Conservation (phyloP, 2,888 invertebrate genomes). For the Neuroscelio doddi region DNA sequence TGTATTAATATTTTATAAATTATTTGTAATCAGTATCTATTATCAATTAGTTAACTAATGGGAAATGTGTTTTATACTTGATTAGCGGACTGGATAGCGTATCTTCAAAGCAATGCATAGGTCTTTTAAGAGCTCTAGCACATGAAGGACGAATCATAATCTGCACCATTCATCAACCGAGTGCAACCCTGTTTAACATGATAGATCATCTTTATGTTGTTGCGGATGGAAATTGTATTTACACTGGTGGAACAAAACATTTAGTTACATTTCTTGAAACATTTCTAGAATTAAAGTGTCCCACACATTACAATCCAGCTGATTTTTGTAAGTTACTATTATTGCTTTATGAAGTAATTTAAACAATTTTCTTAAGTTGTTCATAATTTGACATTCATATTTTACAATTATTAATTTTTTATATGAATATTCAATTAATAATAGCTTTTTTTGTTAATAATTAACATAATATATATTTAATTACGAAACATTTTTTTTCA, state of each 20-base stretch:
- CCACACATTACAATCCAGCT: constrained; percentile 92
- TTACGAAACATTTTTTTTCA: no score
- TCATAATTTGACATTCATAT: not conserved
- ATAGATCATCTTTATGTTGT: constrained; percentile 92
- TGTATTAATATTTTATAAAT: no score
- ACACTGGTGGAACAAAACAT: constrained; percentile 84
- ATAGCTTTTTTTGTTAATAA: no score
- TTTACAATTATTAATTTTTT: no score
- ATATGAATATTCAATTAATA: no score
- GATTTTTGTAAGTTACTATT: constrained; percentile 82
- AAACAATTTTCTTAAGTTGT: no score
- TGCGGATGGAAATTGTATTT: constrained; percentile 85
- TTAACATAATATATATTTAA: no score
- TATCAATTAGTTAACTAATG: no score
- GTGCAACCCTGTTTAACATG: constrained; percentile 88
- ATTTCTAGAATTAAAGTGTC: constrained; percentile 82
- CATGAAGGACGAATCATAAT: constrained; percentile 89
- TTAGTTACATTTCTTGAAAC: constrained; percentile 82
- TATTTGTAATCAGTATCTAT: no score
- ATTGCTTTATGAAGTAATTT: no score
- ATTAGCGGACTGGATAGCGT: constrained; percentile 85
- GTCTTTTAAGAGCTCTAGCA: constrained; percentile 86
- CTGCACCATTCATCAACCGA: constrained; percentile 94
- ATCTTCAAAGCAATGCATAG: constrained; percentile 87
- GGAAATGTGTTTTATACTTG: no score